Conservation (phyloP, 2,113 vertebrate genomes). For the Hippocampus guttulatus region DNA sequence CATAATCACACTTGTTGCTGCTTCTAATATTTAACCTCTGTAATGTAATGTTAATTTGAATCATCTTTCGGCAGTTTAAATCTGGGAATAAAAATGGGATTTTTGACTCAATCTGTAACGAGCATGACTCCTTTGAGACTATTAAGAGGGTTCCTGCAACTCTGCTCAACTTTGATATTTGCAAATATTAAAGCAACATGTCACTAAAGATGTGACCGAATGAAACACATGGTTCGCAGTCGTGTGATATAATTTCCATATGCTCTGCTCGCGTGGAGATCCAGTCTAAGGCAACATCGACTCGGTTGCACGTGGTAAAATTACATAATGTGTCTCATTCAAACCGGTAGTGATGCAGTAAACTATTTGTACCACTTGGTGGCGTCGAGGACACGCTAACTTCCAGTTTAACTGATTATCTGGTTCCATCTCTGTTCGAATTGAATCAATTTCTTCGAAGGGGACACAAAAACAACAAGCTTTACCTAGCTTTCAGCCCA, state of each 20-base stretch:
- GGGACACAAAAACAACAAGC: background rate
- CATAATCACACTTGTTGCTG: background rate
- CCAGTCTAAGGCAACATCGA: constrained; percentile 5
- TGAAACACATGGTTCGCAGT: background rate
- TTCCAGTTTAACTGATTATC: background rate
- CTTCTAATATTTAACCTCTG: background rate
- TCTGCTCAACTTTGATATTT: background rate
- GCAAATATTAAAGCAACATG: background rate
- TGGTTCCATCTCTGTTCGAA: background rate
- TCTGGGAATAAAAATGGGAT: too few species aligned
- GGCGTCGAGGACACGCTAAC: constrained; percentile 17
- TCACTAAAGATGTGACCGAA: background rate
- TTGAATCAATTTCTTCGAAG: background rate
- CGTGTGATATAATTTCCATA: background rate
- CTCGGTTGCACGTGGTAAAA: background rate
- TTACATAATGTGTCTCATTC: constrained; percentile 33
- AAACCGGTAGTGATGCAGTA: constrained; percentile 9
- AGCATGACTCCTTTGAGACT: background rate
- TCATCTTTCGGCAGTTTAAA: background rate
- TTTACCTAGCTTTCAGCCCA: background rate
- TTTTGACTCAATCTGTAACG: too few species aligned
- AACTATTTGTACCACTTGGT: constrained; percentile 3
- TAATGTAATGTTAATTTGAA: background rate
- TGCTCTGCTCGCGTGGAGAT: constrained; percentile 7
- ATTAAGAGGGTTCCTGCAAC: background rate